These are phyloP conservation scores for Auanema freiburgensis DNA, from an alignment of 2,888 invertebrate genomes.

Conservation along the genomic window DNA sequence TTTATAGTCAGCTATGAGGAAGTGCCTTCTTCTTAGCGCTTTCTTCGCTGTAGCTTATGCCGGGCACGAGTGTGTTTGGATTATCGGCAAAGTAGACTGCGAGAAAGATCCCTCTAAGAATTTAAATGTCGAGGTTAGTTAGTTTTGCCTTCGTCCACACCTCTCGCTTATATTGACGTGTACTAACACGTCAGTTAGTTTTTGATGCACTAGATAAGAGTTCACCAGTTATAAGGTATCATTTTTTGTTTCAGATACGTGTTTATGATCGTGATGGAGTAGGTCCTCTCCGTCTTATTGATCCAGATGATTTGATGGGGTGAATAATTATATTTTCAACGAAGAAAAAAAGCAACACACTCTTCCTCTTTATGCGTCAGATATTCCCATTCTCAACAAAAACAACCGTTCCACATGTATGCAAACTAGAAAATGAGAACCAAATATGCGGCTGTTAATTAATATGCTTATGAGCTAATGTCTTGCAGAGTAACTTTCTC, in stretches of 20 bases:
- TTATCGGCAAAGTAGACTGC: conserved; percentile 54
- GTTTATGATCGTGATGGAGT: conserved; percentile 56
- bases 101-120: conserved; percentile 52
- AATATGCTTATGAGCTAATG: background rate
- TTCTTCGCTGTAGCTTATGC: conserved; percentile 13
- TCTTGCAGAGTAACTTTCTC: conserved; percentile 58
- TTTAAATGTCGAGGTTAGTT: conserved; percentile 57
- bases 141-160: background rate
- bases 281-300: conserved; percentile 49
- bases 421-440: too few species aligned
- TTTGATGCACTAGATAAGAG: conserved; percentile 3
- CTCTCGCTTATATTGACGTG: background rate
- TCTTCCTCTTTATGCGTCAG: too few species aligned
- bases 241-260: conserved; percentile 36
- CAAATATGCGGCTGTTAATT: background rate
- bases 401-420: too few species aligned
- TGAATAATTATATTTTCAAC: conserved; percentile 19
- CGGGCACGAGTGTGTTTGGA: conserved; percentile 58
- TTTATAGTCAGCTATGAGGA: too few species aligned
- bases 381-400: too few species aligned
- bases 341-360: background rate
- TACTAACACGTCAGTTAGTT: background rate
- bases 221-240: background rate
- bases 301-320: conserved; percentile 64
- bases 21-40: conserved; percentile 6